Conservation (phyloP, 2,888 invertebrate genomes). For the Papilio protenor region DNA sequence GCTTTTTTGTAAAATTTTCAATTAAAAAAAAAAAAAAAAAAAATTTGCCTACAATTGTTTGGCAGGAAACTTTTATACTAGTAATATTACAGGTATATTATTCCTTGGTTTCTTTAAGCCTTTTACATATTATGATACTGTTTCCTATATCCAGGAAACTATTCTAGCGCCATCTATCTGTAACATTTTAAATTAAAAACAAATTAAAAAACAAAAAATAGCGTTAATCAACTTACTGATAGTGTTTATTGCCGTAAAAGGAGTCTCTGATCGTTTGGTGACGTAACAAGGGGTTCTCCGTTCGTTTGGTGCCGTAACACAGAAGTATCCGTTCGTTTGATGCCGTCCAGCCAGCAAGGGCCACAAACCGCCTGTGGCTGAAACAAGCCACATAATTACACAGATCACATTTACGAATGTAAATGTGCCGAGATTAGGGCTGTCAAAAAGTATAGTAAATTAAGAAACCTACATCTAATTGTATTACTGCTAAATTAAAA, state of each 20-base stretch:
- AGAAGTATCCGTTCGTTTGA: conserved; percentile 59
- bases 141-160: neutral
- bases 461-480: neutral
- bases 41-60: neutral
- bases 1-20: too few relatives aligned
- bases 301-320: conserved; percentile 58
- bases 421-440: conserved; percentile 60
- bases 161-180: neutral
- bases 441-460: conserved; percentile 1
- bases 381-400: conserved; percentile 78
- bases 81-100: too few relatives aligned
- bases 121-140: neutral
- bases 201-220: neutral
- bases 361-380: conserved; percentile 67
- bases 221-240: conserved; percentile 9
- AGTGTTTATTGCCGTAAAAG: conserved; percentile 56
- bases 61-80: neutral
- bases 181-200: neutral
- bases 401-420: conserved; percentile 80
- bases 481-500: neutral
- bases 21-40: too few relatives aligned
- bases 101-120: neutral
- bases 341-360: conserved; percentile 46
- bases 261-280: conserved; percentile 55
- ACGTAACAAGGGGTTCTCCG: conserved; percentile 66